Percentiles rank a stretch among this genome's conserved stretches.
Conservation (phyloP, 2,113 vertebrate species). For the Alosa alosa region DNA sequence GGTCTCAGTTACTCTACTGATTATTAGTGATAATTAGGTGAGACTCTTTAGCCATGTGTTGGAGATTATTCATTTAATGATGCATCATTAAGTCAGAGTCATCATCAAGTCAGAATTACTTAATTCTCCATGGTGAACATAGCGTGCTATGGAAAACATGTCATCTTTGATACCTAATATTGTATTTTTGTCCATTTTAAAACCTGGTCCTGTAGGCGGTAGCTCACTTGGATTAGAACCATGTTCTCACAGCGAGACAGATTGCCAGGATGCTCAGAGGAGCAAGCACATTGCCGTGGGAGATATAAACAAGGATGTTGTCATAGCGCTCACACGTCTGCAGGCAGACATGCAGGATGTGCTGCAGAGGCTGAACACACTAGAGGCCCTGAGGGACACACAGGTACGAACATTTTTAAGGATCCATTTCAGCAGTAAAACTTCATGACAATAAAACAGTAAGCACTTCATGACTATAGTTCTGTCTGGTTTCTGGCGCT, state of each 20-base stretch:
- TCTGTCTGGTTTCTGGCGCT: background rate
- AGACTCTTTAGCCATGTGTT: too few relatives aligned
- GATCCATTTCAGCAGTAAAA: background rate
- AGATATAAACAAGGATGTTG: constrained; percentile 80
- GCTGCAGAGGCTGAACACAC: constrained; percentile 79
- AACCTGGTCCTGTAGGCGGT: background rate
- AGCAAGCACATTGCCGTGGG: constrained; percentile 51
- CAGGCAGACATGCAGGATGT: constrained; percentile 89
- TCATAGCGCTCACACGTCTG: constrained; percentile 76
- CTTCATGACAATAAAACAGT: background rate
- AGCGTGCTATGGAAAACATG: background rate
- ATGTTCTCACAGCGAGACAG: constrained; percentile 61
- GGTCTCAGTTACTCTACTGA: constrained; percentile 10
- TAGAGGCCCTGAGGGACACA: constrained; percentile 76
- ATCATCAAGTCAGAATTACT: background rate
- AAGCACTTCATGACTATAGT: background rate
- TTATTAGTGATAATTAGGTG: too few relatives aligned
- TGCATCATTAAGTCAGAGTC: background rate
- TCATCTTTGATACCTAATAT: background rate
- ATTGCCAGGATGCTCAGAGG: constrained; percentile 67
- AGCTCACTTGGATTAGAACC: constrained; percentile 55
- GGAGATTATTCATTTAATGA: too few relatives aligned
- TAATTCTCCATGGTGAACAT: background rate
- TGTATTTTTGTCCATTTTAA: background rate
- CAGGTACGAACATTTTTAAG: constrained; percentile 67